Evolutionary conservation across 2,888 invertebrate species (phyloP).

Genomic region (Copidosoma aretas): DNA sequence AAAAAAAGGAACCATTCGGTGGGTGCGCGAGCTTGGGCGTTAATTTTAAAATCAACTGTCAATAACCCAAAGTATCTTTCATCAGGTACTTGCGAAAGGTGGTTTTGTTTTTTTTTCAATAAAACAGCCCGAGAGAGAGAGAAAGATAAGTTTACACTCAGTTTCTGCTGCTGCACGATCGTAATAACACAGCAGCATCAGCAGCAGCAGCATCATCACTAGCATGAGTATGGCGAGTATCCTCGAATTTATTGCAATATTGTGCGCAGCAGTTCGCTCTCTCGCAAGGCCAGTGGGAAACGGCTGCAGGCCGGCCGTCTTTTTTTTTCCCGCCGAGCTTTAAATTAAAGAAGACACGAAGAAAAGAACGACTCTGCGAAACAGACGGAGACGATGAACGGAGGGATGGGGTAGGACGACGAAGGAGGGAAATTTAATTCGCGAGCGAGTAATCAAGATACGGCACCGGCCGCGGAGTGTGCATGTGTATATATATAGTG

Average conservation of each 20-base stretch:
- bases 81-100: not conserved
- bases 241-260: slow-evolving; percentile 13
- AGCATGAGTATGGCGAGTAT: not conserved
- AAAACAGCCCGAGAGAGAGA: not conserved
- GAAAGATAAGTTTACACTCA: slow-evolving; percentile 8
- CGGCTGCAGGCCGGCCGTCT: too few relatives aligned
- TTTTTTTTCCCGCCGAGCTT: not conserved
- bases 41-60: not conserved
- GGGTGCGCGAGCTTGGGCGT: not conserved
- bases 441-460: slow-evolving; percentile 18
- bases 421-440: slow-evolving; percentile 20
- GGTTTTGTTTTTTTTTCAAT: too few relatives aligned
- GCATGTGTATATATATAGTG: not conserved
- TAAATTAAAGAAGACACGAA: slow-evolving; percentile 7
- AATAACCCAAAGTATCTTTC: not conserved
- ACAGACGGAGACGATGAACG: not conserved
- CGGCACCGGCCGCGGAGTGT: not conserved
- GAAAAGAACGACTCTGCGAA: not conserved
- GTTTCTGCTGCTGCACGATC: slow-evolving; percentile 3
- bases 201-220: not conserved
- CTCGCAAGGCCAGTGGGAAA: not conserved
- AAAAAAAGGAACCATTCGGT: not conserved
- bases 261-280: not conserved
- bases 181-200: slow-evolving; percentile 3
- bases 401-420: too few relatives aligned